A percentile compares a stretch with the other conserved stretches of the same genome.
These are phyloP conservation scores for Cettia cetti DNA, from an alignment of 2,113 vertebrate species.

Conservation along the genomic window DNA sequence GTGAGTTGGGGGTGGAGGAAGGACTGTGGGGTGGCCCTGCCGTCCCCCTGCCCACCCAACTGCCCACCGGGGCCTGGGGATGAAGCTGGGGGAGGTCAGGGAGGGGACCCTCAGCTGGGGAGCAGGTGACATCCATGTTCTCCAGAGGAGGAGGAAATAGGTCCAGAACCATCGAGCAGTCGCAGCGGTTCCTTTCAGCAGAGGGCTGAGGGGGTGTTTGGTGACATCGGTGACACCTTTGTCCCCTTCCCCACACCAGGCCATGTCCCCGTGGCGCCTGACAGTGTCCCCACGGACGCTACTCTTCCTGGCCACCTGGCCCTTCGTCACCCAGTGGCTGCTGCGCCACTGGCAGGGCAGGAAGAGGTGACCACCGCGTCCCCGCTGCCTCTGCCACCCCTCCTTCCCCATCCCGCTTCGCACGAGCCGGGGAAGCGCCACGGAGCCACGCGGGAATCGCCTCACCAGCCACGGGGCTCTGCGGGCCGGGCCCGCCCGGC, in stretches of 20 bases:
- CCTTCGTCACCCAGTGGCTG: conserved; percentile 86
- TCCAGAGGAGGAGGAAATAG: too few species aligned
- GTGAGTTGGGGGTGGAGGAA: background rate
- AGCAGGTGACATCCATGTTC: background rate
- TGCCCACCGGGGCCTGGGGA: background rate
- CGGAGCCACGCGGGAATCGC: background rate
- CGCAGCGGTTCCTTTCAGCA: background rate
- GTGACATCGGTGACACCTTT: background rate
- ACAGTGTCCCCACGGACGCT: conserved; percentile 70
- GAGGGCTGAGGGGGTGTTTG: background rate
- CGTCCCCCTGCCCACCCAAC: rapidly evolving
- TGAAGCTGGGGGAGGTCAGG: background rate
- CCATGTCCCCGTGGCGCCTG: background rate
- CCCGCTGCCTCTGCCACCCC: background rate
- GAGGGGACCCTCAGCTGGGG: background rate
- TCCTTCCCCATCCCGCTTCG: background rate
- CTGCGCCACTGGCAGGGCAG: conserved; percentile 74
- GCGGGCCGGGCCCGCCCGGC: too few species aligned
- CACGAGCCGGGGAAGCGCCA: background rate
- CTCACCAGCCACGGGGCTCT: background rate
- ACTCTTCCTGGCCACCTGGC: conserved; percentile 90
- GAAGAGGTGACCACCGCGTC: conserved; percentile 65
- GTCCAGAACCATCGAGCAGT: too few species aligned
- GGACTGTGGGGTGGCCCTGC: rapidly evolving
- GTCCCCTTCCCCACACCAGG: background rate